Base-by-base conservation (phyloP, 1,140 invertebrate species). In the Achatina immaculata region DNA sequence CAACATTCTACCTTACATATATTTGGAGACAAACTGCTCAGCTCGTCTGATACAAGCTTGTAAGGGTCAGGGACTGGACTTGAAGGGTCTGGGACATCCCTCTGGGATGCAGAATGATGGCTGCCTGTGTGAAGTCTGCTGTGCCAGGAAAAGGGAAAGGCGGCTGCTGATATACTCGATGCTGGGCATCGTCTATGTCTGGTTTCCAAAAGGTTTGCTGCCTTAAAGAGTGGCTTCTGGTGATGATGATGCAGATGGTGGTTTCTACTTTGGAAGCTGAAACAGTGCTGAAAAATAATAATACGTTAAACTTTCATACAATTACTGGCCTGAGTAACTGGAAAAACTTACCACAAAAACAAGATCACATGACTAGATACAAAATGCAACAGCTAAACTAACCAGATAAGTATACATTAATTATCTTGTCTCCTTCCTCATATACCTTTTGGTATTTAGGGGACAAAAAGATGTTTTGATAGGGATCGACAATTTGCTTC, bases 1-100 rank as follows among this genome's bases (percentile, higher is more conserved):
- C n/a, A 36, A 21, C 71, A 62, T 55, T 78, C 76, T 82, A 88
- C 87, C 75, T 81, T 68, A 84, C 73, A 80, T 40, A 88, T 88
- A 51, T 83, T 69, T 14, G 73, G 21, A 73, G 81, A 72, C 9
- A 87, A 42, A 4, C 48, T 62, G 88, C 95, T 95, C 65, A 98
- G 93, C 86, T 97, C 96, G 85, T 95, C 94, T 84, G 96, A 95
- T 66, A 96, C 92, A 66, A 97, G 92, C 86, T 94, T 94, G 89
- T 97, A 97, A 82, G 96, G 96, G 91, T 97, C 95, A 76, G 96
- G 93, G 0, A 21, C 45, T 21, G 62, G 28, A 38, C 11, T 48
- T 31, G 34, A 31, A 9, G 24, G 51, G 24, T 68, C 28, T 45
- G 80, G 28, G 2, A n/a, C 34, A 55, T 75, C 74, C 62, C 62